Conservation (phyloP, 2,888 invertebrate genomes). For the Sarcophaga carnaria region DNA sequence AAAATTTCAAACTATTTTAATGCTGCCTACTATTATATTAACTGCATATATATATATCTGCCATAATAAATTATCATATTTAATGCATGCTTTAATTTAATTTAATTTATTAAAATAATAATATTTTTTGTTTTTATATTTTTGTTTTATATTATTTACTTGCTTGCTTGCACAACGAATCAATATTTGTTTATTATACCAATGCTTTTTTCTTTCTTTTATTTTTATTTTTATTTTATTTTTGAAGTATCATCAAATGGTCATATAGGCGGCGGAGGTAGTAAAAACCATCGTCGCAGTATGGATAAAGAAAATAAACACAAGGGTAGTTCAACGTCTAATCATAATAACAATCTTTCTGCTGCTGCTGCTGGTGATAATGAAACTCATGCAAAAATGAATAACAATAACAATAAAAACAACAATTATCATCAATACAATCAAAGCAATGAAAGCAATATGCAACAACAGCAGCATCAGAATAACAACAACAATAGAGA, state of each 20-base stretch:
- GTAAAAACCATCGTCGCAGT: conserved; percentile 80
- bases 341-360: conserved; percentile 68
- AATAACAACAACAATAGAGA: conserved; percentile 75
- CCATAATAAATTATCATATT: not conserved
- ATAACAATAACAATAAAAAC: conserved; percentile 72
- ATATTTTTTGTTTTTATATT: not conserved
- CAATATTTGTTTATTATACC: not conserved
- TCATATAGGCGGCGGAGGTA: conserved; percentile 73
- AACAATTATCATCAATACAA: conserved; percentile 75
- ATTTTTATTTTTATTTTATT: conserved; percentile 7
- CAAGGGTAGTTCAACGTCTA: conserved; percentile 50
- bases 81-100: not conserved
- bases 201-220: conserved; percentile 7
- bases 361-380: conserved; percentile 68
- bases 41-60: not conserved
- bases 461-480: conserved; percentile 70
- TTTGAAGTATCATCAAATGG: conserved; percentile 77
- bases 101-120: conserved; percentile 4
- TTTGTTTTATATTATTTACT: conserved; percentile 3
- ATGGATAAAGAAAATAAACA: conserved; percentile 79
- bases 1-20: not conserved
- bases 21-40: not conserved
- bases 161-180: conserved; percentile 3
- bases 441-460: conserved; percentile 69
- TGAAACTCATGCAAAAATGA: conserved; percentile 71